These are phyloP conservation scores for Phyllostomus discolor DNA, from an alignment of 2,113 vertebrate species.

Conservation along the genomic window DNA sequence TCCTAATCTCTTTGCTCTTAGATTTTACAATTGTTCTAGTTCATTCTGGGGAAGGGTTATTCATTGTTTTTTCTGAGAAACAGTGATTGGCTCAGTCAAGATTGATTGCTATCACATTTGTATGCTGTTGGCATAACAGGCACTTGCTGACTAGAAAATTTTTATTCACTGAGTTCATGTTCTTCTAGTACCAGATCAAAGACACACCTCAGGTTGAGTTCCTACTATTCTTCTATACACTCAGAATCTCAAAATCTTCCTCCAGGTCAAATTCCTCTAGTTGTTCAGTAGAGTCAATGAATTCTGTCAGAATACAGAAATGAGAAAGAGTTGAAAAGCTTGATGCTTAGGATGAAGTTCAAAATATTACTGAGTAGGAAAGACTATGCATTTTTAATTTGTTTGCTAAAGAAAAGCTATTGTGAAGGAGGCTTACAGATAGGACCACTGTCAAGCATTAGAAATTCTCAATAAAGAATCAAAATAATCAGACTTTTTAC, in stretches of 20 bases:
- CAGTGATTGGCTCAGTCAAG: slow-evolving; percentile 60
- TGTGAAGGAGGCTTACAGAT: not conserved
- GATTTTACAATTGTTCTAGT: slow-evolving; percentile 51
- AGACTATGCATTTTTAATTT: not conserved
- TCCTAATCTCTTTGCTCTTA: slow-evolving; percentile 38
- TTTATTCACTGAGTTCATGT: slow-evolving; percentile 73
- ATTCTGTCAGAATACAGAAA: slow-evolving; percentile 79
- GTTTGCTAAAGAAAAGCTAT: slow-evolving; percentile 30
- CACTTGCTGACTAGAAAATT: slow-evolving; percentile 85
- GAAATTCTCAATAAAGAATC: not conserved
- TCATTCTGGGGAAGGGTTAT: slow-evolving; percentile 52
- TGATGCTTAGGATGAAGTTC: not conserved
- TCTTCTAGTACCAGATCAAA: slow-evolving; percentile 66
- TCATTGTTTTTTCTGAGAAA: slow-evolving; percentile 42
- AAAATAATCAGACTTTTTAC: not conserved
- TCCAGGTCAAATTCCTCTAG: slow-evolving; percentile 86
- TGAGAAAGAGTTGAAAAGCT: slow-evolving; percentile 2
- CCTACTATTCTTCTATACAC: slow-evolving; percentile 80
- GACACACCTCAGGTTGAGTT: slow-evolving; percentile 54
- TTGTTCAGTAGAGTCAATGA: slow-evolving; percentile 90
- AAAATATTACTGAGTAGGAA: not conserved
- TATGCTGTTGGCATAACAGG: slow-evolving; percentile 81
- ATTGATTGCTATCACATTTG: slow-evolving; percentile 68
- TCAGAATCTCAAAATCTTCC: slow-evolving; percentile 93
- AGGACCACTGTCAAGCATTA: not conserved